Evolutionary conservation across 2,113 vertebrate species (phyloP).

Genomic region (Brachirus orientalis): DNA sequence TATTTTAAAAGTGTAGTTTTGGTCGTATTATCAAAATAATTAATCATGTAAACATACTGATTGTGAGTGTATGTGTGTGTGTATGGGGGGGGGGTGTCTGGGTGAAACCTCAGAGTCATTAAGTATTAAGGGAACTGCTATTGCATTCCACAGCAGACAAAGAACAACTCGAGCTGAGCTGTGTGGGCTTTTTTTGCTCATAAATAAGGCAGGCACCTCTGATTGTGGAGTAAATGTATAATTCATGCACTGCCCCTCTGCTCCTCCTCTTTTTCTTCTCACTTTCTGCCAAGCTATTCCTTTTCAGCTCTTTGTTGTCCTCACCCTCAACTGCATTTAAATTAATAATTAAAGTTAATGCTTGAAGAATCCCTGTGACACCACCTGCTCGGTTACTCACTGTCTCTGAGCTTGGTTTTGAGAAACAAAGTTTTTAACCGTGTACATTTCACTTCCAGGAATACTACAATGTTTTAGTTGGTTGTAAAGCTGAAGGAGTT

Average conservation of each 20-base stretch:
- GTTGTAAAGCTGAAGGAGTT: conserved; percentile 55
- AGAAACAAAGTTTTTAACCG: conserved; percentile 38
- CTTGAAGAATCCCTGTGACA: conserved; percentile 66
- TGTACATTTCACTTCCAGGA: conserved; percentile 46
- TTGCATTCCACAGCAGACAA: conserved; percentile 74
- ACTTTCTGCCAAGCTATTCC: conserved; percentile 73
- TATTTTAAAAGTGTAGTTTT: too few relatives aligned
- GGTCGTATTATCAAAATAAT: too few relatives aligned
- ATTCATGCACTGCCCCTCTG: conserved; percentile 75
- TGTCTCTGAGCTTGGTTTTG: conserved; percentile 26
- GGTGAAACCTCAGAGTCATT: conserved; percentile 70
- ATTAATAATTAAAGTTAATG: conserved; percentile 82
- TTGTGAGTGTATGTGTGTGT: conserved; percentile 16
- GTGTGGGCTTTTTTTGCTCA: conserved; percentile 73
- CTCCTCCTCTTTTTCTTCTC: conserved; percentile 68
- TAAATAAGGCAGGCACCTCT: conserved; percentile 81
- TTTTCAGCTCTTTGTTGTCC: conserved; percentile 78
- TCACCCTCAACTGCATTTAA: conserved; percentile 71
- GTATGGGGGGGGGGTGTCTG: conserved; percentile 23
- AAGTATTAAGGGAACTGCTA: conserved; percentile 74
- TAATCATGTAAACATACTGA: neutral
- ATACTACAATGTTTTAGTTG: conserved; percentile 39
- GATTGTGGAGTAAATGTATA: conserved; percentile 81
- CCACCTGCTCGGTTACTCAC: conserved; percentile 69
- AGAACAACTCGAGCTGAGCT: conserved; percentile 66